Percentiles rank a stretch among this genome's conserved stretches.
phyloP scores from a whole-genome alignment of 2,888 invertebrate species.

The Dryobota labecula region DNA sequence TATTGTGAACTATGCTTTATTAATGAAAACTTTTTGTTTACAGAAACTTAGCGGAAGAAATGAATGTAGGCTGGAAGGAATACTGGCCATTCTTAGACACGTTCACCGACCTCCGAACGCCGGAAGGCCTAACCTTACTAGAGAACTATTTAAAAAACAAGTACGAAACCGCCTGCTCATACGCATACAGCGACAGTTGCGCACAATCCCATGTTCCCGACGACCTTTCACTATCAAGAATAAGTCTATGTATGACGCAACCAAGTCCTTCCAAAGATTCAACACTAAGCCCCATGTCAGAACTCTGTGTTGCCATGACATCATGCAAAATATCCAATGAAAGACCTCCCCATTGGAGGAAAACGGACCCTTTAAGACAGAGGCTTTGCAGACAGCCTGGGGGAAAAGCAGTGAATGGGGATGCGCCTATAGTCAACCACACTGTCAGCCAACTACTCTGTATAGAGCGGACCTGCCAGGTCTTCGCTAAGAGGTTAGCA shows the following conservation, averaged over 20 bases:
- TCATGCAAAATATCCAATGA: conserved; percentile 89
- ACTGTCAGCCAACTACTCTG: conserved; percentile 85
- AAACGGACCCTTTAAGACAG: conserved; percentile 81
- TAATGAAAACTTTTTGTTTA: neutral
- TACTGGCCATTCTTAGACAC: conserved; percentile 97
- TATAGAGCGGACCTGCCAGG: conserved; percentile 88
- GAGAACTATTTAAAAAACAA: conserved; percentile 93
- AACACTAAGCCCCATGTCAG: conserved; percentile 89
- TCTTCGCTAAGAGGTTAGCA: conserved; percentile 93
- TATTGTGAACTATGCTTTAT: neutral
- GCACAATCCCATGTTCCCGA: conserved; percentile 76
- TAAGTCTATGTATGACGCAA: conserved; percentile 76
- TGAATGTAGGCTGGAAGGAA: conserved; percentile 96
- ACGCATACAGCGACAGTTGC: conserved; percentile 82
- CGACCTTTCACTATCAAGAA: conserved; percentile 80
- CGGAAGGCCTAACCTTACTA: conserved; percentile 93
- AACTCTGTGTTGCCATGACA: conserved; percentile 90
- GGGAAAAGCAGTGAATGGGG: conserved; percentile 77
- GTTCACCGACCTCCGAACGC: conserved; percentile 94
- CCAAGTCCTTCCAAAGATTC: conserved; percentile 71
- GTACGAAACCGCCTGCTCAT: conserved; percentile 85
- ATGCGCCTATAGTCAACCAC: conserved; percentile 76
- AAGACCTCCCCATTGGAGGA: conserved; percentile 78
- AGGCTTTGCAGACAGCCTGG: conserved; percentile 80
- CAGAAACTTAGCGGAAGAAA: conserved; percentile 93